Evolutionary conservation across 2,797 vertebrate genomes (phyloP), one percentile per base, ranked within the genome.

Genomic region (Enteromius viviparus): DNA sequence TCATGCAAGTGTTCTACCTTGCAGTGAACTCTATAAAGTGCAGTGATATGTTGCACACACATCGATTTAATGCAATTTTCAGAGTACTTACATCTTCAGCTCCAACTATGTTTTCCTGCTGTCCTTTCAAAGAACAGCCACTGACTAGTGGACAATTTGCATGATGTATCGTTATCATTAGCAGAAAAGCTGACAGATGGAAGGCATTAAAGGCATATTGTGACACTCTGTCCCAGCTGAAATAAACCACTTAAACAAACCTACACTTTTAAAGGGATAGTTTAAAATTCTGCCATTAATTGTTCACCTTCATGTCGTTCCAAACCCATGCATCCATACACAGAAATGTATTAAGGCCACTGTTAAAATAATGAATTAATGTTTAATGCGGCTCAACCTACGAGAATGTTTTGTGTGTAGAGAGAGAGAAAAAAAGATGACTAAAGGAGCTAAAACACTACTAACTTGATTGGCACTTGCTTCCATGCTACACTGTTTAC

Each of bases 91-190:
- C n/a, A n/a, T n/a, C 47, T 53, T 40, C 9, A 40, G 26, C 34
- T 69, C 23, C n/a, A 12, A 66, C 29, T 14, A 19, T 58, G n/a
- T 40, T 49, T 37, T 32, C 47, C 1, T 17, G 21, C 32, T 26
- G 45, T 40, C 32, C 7, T 79, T 79, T 68, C 1, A 1, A 79
- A 68, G 29, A 40, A 55, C 66, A 70, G 51, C 51, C 49, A 42
- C 19, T 69, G 34, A 70, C 42, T 70, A 58, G 49, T 26, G 3
- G 49, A 42, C 49, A 55, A 58, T 80, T 58, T 66, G 23, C 66
- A 42, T 58, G 34, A 79, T 12, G 51, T 40, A 55, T 40, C 19
- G 58, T 74, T 51, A 37, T 69, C 9, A 51, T 51, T 72, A 72
- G 45, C 23, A 9, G 45, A 32, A 51, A 69, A 45, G 40, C 66